Percentiles rank a stretch among this genome's conserved stretches.
phyloP scores from a whole-genome alignment of 2,888 invertebrate genomes.

The Cantharis nigra region DNA sequence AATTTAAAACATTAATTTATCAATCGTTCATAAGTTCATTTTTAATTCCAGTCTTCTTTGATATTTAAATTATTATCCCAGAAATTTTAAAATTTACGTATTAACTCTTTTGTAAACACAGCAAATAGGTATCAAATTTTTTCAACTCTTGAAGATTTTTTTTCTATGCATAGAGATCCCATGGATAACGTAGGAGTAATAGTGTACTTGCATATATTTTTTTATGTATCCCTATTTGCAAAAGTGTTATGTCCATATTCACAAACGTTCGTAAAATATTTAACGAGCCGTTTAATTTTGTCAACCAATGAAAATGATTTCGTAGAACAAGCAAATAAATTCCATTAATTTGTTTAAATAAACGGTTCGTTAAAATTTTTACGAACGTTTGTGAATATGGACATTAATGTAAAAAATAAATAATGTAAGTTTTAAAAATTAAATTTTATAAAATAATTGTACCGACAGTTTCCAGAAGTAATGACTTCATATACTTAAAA shows the following conservation, averaged over 20 bases:
- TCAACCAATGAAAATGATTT: too few relatives aligned
- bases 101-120: neutral
- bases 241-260: too few relatives aligned
- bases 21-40: neutral
- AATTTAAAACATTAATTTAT: slow-evolving; percentile 45
- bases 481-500: neutral
- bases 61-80: neutral
- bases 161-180: neutral
- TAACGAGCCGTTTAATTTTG: too few relatives aligned
- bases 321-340: too few relatives aligned
- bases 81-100: neutral
- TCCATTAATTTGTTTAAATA: too few relatives aligned
- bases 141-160: neutral
- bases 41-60: neutral
- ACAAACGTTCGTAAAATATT: too few relatives aligned
- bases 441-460: neutral
- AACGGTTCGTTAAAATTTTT: too few relatives aligned
- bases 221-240: neutral
- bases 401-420: neutral
- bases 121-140: neutral
- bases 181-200: neutral
- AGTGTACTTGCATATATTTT: neutral
- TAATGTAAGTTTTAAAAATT: neutral
- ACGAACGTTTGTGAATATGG: too few relatives aligned
- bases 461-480: neutral